phyloP scores from a whole-genome alignment of 92 coral and sea anemone genomes.

The Phymanthus crucifer region DNA sequence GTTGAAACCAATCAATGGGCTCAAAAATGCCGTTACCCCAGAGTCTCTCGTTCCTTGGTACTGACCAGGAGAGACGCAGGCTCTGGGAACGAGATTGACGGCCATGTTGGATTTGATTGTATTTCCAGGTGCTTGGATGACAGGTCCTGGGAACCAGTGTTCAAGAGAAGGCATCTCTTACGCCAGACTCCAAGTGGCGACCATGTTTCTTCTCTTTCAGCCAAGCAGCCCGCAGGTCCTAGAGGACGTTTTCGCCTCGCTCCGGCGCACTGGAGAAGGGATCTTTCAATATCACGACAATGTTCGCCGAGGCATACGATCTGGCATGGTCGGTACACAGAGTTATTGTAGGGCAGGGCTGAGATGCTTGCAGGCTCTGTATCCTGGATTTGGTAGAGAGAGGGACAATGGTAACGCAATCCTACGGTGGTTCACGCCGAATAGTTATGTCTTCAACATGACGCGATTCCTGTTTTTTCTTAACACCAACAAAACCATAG shows the following conservation, averaged over 20 bases:
- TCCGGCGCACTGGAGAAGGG: constrained; percentile 37
- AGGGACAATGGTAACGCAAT: constrained; percentile 30
- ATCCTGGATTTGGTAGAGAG: constrained; percentile 32
- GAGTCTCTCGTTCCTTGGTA: too few species aligned
- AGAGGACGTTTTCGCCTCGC: constrained; percentile 38
- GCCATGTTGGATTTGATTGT: too few species aligned
- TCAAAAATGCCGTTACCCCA: too few species aligned
- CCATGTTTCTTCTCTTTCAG: constrained; percentile 37
- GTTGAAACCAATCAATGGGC: too few species aligned
- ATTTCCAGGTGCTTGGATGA: constrained; percentile 71
- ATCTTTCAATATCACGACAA: constrained; percentile 53
- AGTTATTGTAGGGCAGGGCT: constrained; percentile 60
- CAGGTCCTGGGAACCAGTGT: constrained; percentile 66
- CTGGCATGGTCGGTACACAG: constrained; percentile 68
- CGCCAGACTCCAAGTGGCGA: constrained; percentile 31
- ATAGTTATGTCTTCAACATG: constrained; percentile 10
- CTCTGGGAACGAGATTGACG: too few species aligned
- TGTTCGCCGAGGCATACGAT: constrained; percentile 48
- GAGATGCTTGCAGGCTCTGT: constrained; percentile 36
- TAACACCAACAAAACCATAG: constrained; percentile 1
- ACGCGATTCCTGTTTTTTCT: constrained; percentile 15
- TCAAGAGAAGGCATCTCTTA: constrained; percentile 39
- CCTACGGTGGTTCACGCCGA: constrained; percentile 10
- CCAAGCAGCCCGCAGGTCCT: constrained; percentile 43
- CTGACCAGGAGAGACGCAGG: too few species aligned